These are phyloP conservation scores for Oryzias sinensis DNA, from an alignment of 2,797 vertebrate species.

Conservation along the genomic window DNA sequence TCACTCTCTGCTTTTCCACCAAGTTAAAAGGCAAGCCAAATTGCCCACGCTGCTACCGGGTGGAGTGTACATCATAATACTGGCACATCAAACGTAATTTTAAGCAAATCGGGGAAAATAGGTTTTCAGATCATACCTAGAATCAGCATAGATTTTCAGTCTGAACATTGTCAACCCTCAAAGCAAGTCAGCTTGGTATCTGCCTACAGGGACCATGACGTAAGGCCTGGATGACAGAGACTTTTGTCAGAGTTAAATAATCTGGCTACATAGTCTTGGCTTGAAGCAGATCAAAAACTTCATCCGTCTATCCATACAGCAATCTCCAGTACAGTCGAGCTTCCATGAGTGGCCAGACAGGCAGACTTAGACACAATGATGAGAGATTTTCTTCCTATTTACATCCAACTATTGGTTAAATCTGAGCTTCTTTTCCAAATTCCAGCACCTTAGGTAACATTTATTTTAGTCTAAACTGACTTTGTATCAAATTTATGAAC, in stretches of 20 bases:
- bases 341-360: slow-evolving; percentile 43
- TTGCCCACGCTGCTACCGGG: slow-evolving; percentile 15
- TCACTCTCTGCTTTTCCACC: slow-evolving; percentile 32
- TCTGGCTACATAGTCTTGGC: slow-evolving; percentile 17
- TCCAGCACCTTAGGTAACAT: slow-evolving; percentile 46
- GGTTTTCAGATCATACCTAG: background rate
- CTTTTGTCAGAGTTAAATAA: slow-evolving; percentile 27
- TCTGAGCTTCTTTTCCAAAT: slow-evolving; percentile 27
- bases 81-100: slow-evolving; percentile 20
- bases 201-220: slow-evolving; percentile 10
- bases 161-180: slow-evolving; percentile 6
- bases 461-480: slow-evolving; percentile 33
- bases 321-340: slow-evolving; percentile 41
- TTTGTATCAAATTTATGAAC: no score
- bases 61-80: slow-evolving; percentile 20
- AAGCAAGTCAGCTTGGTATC: slow-evolving; percentile 14
- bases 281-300: slow-evolving; percentile 31
- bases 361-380: slow-evolving; percentile 2
- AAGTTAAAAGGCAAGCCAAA: slow-evolving; percentile 32
- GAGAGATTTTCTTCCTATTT: slow-evolving; percentile 20
- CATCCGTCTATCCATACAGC: slow-evolving; percentile 16
- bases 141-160: background rate
- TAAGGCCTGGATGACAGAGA: slow-evolving; percentile 24
- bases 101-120: slow-evolving; percentile 20
- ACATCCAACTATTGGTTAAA: slow-evolving; percentile 34